Conservation (phyloP, 2,888 invertebrate species). For the Chaetoderma sp. region DNA sequence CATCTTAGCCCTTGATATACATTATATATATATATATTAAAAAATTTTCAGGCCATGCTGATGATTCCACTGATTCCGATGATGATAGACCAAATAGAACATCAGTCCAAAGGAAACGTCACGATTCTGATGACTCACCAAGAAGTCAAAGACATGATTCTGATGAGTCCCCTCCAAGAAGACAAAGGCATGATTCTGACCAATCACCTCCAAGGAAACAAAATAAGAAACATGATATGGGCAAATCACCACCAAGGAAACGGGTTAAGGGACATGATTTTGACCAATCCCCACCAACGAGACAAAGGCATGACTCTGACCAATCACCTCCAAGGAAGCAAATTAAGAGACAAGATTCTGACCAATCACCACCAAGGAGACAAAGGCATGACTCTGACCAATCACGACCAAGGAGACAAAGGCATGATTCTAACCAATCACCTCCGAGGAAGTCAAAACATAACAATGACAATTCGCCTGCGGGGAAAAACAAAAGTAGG, state of each 20-base stretch:
- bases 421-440: constrained; percentile 41
- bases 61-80: constrained; percentile 26
- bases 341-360: constrained; percentile 50
- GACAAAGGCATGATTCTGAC: constrained; percentile 45
- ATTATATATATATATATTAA: no score
- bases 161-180: constrained; percentile 58
- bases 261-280: constrained; percentile 57
- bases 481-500: constrained; percentile 47
- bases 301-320: constrained; percentile 54
- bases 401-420: constrained; percentile 46
- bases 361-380: constrained; percentile 44
- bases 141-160: no score
- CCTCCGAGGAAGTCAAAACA: constrained; percentile 41
- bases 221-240: constrained; percentile 48
- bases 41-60: no score
- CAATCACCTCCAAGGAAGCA: constrained; percentile 47
- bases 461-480: constrained; percentile 53
- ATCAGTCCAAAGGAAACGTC: no score
- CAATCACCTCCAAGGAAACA: constrained; percentile 37
- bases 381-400: constrained; percentile 52
- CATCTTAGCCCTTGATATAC: no score
- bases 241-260: constrained; percentile 60
- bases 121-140: no score
- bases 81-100: constrained; percentile 50
- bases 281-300: constrained; percentile 65